A percentile compares a stretch with the other conserved stretches of the same genome.
These are phyloP conservation scores for Danionella cerebrum DNA, from an alignment of 2,113 vertebrate genomes.

Conservation along the genomic window DNA sequence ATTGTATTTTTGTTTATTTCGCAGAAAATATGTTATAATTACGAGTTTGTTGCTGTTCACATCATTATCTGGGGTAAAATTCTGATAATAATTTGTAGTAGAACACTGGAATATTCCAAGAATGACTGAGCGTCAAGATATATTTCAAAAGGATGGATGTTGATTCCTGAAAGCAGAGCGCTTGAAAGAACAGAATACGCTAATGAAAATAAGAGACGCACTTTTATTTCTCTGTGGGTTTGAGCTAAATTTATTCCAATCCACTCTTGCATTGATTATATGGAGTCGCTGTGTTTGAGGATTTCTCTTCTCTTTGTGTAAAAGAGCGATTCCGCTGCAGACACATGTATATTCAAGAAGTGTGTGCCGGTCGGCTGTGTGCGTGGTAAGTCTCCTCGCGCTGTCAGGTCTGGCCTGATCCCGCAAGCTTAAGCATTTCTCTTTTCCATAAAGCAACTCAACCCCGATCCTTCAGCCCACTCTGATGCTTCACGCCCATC, in stretches of 20 bases:
- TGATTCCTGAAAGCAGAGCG: too few relatives aligned
- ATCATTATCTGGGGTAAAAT: too few relatives aligned
- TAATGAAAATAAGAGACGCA: neutral
- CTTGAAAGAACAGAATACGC: neutral
- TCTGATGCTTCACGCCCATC: conserved; percentile 46
- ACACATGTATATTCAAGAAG: conserved; percentile 23
- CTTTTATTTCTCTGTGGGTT: neutral
- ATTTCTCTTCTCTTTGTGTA: conserved; percentile 10
- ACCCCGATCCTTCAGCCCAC: conserved; percentile 56
- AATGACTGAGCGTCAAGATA: too few relatives aligned
- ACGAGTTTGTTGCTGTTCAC: too few relatives aligned
- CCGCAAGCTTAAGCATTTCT: conserved; percentile 42
- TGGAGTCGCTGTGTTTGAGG: neutral
- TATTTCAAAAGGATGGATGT: too few relatives aligned
- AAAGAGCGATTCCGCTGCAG: conserved; percentile 2
- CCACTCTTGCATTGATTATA: neutral
- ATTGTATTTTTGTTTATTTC: too few relatives aligned
- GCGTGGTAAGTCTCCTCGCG: conserved; percentile 19
- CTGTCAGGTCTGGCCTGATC: conserved; percentile 27
- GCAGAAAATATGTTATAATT: too few relatives aligned
- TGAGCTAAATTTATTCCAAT: neutral
- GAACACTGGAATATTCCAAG: too few relatives aligned
- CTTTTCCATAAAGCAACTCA: conserved; percentile 64
- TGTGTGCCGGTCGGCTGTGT: conserved; percentile 1
- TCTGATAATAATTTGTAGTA: too few relatives aligned